Base-by-base conservation (phyloP, 2,797 vertebrate species). In the Apodemus agrarius region DNA sequence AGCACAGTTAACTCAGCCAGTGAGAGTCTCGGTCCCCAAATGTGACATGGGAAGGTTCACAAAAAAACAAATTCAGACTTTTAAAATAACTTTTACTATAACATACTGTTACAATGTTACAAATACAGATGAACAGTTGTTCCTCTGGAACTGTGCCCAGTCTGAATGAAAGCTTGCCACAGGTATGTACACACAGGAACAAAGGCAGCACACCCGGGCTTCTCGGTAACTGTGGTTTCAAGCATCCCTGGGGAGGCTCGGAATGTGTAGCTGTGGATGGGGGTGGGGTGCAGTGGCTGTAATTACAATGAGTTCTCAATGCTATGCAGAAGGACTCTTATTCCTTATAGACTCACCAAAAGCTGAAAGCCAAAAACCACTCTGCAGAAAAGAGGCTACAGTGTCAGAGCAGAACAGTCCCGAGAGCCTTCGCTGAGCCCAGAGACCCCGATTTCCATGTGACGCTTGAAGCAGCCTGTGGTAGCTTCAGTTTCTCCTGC, bases 1-100 rank as follows among this genome's bases (percentile, higher is more conserved):
- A 86, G n/a, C 3, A 0, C 40, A 14, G 75, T 3, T 2, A 12
- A 8, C 46, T 0, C 43, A 13, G 22, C 43, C 37, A 43, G 6
- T 12, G 22, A 31, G 26, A 29, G 26, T 37, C 75, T 46, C 49
- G 19, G 63, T 69, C 61, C 40, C 26, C 69, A 72, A 72, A 34
- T 14, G 24, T 10, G 10, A 26, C 69, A 19, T 26, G 26, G 63
- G 37, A 87, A 90, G 46, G 29, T 49, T 6, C 75, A 49, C 40
- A 31, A 26, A 52, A 34, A 74, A 79, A 21, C 43, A 54, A 72
- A 63, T 4, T 8, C 57, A 24, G 24, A 10, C 17, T 16, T 63
- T 78, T 57, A 43, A 69, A 81, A 37, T 54, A 16, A 3, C 49
- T 4, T 37, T 31, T 37, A 31, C 31, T 37, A 11, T 12, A 80